A percentile compares a stretch with the other conserved stretches of the same genome.
These are phyloP conservation scores for Pimephales promelas DNA, from an alignment of 2,113 vertebrate genomes.

Conservation along the genomic window DNA sequence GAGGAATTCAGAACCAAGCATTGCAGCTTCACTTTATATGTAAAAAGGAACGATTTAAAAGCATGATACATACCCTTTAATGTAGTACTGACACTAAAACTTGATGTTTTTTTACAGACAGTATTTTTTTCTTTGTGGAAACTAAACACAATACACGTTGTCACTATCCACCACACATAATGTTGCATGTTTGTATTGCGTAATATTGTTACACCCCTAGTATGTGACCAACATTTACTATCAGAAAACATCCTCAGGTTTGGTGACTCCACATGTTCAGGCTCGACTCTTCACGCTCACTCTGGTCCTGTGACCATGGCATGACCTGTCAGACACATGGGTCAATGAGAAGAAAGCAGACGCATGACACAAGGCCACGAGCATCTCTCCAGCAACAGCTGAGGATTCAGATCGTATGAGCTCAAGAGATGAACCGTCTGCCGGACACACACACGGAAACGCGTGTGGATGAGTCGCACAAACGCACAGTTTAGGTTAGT, in stretches of 20 bases:
- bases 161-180: no score
- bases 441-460: not conserved
- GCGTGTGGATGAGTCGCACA: not conserved
- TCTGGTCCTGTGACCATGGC: not conserved
- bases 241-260: not conserved
- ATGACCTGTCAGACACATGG: constrained; percentile 21
- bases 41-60: no score
- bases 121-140: no score
- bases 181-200: no score
- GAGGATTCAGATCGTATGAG: constrained; percentile 45
- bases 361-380: constrained; percentile 31
- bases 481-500: no score
- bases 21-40: no score
- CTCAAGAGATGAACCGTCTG: not conserved
- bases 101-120: no score
- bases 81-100: no score
- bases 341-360: constrained; percentile 47
- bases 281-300: not conserved
- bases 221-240: not conserved
- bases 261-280: not conserved
- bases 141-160: no score
- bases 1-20: no score
- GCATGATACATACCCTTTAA: no score
- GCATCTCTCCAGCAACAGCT: constrained; percentile 38
- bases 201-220: no score